phyloP scores from a whole-genome alignment of 1,140 invertebrate species.

The Hydropsyche tenuis region DNA sequence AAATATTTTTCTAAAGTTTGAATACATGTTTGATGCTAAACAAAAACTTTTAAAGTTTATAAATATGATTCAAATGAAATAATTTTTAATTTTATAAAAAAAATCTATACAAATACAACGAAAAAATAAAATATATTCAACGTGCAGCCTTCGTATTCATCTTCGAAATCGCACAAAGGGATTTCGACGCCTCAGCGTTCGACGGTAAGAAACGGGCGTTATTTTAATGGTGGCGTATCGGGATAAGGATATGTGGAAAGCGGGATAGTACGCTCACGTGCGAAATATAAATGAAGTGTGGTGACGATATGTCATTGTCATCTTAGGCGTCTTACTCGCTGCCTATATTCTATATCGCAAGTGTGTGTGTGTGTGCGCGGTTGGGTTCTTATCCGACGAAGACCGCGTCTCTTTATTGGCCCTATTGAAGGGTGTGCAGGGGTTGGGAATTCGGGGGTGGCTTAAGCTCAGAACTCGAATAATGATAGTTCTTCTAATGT shows the following conservation, averaged over 20 bases:
- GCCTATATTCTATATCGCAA: no score
- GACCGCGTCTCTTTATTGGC: slow-evolving; percentile 34
- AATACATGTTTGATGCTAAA: no score
- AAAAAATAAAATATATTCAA: no score
- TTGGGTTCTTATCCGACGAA: slow-evolving; percentile 27
- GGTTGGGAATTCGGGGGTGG: background rate
- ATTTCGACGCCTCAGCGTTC: background rate
- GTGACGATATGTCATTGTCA: slow-evolving; percentile 49
- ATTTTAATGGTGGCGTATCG: slow-evolving; percentile 45
- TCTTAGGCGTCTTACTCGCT: slow-evolving; percentile 30
- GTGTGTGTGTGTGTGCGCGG: background rate
- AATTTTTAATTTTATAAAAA: no score
- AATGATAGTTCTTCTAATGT: slow-evolving; percentile 4
- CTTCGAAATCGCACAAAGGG: no score
- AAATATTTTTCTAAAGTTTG: no score
- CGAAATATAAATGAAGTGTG: slow-evolving; percentile 48
- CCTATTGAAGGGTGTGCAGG: slow-evolving; percentile 31
- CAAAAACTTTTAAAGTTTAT: no score
- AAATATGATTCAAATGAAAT: no score
- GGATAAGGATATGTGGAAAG: slow-evolving; percentile 36
- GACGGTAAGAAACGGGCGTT: slow-evolving; percentile 36
- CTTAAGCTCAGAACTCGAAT: slow-evolving; percentile 7
- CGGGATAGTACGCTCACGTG: slow-evolving; percentile 36
- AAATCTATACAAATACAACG: no score
- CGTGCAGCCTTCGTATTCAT: no score